Evolutionary conservation across 2,888 invertebrate species (phyloP).

Genomic region (Clistopyga incitator): DNA sequence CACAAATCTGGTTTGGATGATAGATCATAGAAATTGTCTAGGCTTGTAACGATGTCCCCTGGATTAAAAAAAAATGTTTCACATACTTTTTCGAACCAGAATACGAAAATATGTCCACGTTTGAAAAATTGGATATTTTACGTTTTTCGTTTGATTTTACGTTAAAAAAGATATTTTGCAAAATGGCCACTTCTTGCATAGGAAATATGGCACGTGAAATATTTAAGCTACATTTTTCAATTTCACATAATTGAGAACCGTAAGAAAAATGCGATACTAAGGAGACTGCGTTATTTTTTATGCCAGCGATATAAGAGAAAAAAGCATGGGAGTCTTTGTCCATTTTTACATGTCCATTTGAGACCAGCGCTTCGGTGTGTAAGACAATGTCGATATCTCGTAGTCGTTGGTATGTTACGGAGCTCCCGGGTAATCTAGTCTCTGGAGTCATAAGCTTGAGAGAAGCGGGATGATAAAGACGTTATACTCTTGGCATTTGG

Average conservation of each 20-base stretch:
- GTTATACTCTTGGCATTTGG: slow-evolving; percentile 23
- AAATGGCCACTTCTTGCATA: too few species aligned
- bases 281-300: background rate
- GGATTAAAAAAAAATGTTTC: too few species aligned
- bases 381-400: slow-evolving; percentile 4
- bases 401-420: slow-evolving; percentile 11
- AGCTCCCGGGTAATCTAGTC: slow-evolving; percentile 32
- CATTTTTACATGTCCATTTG: background rate
- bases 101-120: too few species aligned
- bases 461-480: slow-evolving; percentile 48
- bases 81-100: too few species aligned
- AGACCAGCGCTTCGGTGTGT: background rate
- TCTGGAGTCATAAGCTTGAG: slow-evolving; percentile 50
- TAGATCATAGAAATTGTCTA: too few species aligned
- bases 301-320: too few species aligned
- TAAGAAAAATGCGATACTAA: background rate
- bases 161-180: too few species aligned
- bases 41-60: too few species aligned
- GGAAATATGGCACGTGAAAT: too few species aligned
- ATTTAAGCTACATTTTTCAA: background rate
- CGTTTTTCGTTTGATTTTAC: too few species aligned
- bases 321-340: background rate
- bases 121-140: too few species aligned
- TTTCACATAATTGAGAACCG: background rate
- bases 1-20: too few species aligned